A percentile compares a stretch with the other conserved stretches of the same genome.
Evolutionary conservation across 2,797 vertebrate genomes (phyloP).

Genomic region (Chelonia mydas): DNA sequence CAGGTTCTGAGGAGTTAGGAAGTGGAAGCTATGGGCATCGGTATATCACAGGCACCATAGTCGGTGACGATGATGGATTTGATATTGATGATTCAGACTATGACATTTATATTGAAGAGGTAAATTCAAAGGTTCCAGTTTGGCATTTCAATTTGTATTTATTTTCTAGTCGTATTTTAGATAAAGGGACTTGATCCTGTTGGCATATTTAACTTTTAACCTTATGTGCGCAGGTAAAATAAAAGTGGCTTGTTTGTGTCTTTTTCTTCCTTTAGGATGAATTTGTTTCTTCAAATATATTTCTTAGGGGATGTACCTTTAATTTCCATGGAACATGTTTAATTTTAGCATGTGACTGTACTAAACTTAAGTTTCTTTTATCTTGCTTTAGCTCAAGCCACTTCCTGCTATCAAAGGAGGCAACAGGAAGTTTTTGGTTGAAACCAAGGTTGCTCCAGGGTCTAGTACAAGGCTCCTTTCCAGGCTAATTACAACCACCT

Average conservation of each 20-base stretch:
- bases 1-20: slow-evolving; percentile 86
- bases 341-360: not conserved
- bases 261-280: not conserved
- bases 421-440: slow-evolving; percentile 85
- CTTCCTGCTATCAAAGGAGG: slow-evolving; percentile 83
- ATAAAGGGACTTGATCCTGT: not conserved
- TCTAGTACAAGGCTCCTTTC: slow-evolving; percentile 70
- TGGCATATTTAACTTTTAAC: not conserved
- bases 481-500: slow-evolving; percentile 41
- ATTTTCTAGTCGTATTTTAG: not conserved
- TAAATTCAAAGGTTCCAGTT: slow-evolving; percentile 67
- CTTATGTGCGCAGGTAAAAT: not conserved
- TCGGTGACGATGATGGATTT: slow-evolving; percentile 85
- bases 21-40: slow-evolving; percentile 86
- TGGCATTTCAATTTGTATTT: not conserved
- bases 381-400: slow-evolving; percentile 84
- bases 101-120: slow-evolving; percentile 93
- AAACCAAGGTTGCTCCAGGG: slow-evolving; percentile 79
- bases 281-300: not conserved
- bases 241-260: not conserved
- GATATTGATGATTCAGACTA: slow-evolving; percentile 91
- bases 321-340: not conserved
- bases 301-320: not conserved
- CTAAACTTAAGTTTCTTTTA: not conserved
- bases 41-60: slow-evolving; percentile 81